Evolutionary conservation across 1,140 invertebrate genomes (phyloP), one percentile per base, ranked within the genome.

Genomic region (Drosophila subobscura): DNA sequence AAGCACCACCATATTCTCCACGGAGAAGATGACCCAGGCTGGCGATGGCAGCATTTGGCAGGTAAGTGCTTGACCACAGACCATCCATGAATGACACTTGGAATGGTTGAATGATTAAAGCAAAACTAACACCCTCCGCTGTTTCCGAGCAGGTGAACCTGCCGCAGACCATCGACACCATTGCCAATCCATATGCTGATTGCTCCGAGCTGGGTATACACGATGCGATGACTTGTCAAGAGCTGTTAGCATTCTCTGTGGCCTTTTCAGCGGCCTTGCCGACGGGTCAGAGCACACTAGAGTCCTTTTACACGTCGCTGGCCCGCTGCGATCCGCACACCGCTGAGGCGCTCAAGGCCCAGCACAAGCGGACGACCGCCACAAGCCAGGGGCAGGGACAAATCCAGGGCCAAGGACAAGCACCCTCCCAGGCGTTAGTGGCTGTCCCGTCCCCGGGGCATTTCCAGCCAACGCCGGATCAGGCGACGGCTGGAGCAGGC

Each of bases 191-290:
- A 2, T 91, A 91, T 64, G 77, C 86, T 3, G 92, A 93, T 55
- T 93, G 92, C 88, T 94, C 91, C 55, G 93, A 93, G 65, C 90
- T 83, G 85, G 93, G 83, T 83, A 94, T 92, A 89, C 93, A 89
- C 79, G 92, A 92, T 91, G 94, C 94, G 7, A 95, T 98, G 94
- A 98, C 97, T 2, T 98, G 97, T 92, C 97, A 97, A 92, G 97
- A 99, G 92, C 93, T 98, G 2, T 93, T 99, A 44, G 97, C 97
- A 29, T 93, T 98, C 25, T 96, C 96, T 47, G 97, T 97, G 44
- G 97, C 97, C 7, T 94, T 99, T 25, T 97, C 96, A 76, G 97
- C 97, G 1, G 96, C 97, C 2, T 91, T 98, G 61, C 97, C 97
- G 16, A 97, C 97, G 5, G 96, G 96, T 41, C 96, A 97, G 92